Percentiles rank a stretch among this genome's conserved stretches.
phyloP scores from a whole-genome alignment of 2,888 invertebrate genomes.

The Colletes collaris region DNA sequence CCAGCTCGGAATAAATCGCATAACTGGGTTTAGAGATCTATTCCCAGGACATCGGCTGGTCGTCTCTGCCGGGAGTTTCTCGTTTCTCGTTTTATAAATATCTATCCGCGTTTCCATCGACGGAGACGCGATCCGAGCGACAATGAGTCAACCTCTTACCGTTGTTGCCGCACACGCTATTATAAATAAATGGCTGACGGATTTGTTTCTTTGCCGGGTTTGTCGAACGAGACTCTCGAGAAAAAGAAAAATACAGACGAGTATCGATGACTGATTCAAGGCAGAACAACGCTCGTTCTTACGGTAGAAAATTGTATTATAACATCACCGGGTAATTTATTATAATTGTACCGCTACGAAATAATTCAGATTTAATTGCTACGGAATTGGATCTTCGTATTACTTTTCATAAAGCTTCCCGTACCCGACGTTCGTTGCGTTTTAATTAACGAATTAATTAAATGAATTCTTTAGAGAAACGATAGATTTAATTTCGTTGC shows the following conservation, averaged over 20 bases:
- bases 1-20: constrained; percentile 74
- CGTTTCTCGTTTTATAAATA: constrained; percentile 75
- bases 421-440: neutral
- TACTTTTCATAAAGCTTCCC: constrained; percentile 1
- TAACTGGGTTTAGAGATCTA: constrained; percentile 77
- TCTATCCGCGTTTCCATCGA: constrained; percentile 49
- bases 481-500: neutral
- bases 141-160: constrained; percentile 58
- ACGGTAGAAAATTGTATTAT: too few species aligned
- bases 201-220: neutral
- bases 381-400: constrained; percentile 4
- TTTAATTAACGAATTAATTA: constrained; percentile 25
- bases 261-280: too few species aligned
- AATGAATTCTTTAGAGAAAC: neutral
- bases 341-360: constrained; percentile 14
- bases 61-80: constrained; percentile 65
- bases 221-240: neutral
- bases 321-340: neutral
- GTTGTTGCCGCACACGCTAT: constrained; percentile 30
- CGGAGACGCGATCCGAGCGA: constrained; percentile 17
- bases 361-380: constrained; percentile 25
- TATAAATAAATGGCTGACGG: constrained; percentile 43
- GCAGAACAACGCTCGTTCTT: too few species aligned
- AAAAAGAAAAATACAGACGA: too few species aligned
- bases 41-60: constrained; percentile 76